Percentiles rank a stretch among this genome's conserved stretches.
Conservation (phyloP, 2,888 invertebrate genomes). For the Lithophane ornitopus region DNA sequence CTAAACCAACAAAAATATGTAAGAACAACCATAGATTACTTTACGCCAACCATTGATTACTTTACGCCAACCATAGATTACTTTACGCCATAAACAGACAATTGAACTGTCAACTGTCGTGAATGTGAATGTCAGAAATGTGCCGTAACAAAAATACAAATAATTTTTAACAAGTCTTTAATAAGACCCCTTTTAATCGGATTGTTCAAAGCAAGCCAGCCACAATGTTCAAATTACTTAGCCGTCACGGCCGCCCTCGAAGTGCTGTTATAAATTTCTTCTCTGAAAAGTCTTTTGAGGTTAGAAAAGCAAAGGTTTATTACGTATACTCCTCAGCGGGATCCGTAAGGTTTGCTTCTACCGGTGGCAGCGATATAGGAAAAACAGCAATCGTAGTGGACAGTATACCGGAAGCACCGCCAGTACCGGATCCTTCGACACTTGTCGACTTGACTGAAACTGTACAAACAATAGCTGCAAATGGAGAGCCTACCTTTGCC, state of each 20-base stretch:
- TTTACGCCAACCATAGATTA: background rate
- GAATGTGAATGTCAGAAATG: slow-evolving; percentile 71
- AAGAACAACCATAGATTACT: background rate
- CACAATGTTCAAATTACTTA: slow-evolving; percentile 86
- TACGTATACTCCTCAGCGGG: slow-evolving; percentile 85
- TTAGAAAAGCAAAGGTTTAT: slow-evolving; percentile 86
- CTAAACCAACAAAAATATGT: background rate
- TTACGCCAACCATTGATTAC: background rate
- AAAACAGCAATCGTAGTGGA: slow-evolving; percentile 78
- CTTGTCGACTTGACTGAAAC: slow-evolving; percentile 79
- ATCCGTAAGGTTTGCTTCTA: slow-evolving; percentile 83
- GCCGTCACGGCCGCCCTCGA: slow-evolving; percentile 81
- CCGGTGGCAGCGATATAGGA: slow-evolving; percentile 73
- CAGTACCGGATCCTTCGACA: slow-evolving; percentile 82
- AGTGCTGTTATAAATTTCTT: slow-evolving; percentile 83
- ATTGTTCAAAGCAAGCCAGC: slow-evolving; percentile 45
- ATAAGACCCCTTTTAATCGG: slow-evolving; percentile 9
- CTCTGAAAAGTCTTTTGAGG: slow-evolving; percentile 86
- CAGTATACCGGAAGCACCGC: slow-evolving; percentile 87
- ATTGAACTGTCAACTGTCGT: too few species aligned
- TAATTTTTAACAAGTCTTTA: slow-evolving; percentile 43
- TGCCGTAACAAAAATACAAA: slow-evolving; percentile 71
- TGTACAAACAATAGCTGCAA: slow-evolving; percentile 84
- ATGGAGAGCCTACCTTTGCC: slow-evolving; percentile 94
- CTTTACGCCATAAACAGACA: background rate